A percentile compares a stretch with the other conserved stretches of the same genome.
phyloP scores from a whole-genome alignment of 2,797 vertebrate genomes.

The Pangasius krempfi region DNA sequence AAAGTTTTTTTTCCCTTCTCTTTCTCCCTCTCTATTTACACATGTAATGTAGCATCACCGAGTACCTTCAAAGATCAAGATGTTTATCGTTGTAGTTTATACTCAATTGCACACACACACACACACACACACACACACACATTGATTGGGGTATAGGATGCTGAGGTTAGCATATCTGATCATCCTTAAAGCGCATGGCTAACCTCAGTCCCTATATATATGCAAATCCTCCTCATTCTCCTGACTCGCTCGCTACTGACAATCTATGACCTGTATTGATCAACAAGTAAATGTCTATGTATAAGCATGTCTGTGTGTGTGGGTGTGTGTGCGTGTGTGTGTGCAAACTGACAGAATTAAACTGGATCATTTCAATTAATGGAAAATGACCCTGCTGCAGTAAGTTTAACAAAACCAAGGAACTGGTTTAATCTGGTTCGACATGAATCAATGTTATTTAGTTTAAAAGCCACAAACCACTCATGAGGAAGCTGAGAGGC shows the following conservation, averaged over 20 bases:
- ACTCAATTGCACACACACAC: slow-evolving; percentile 49
- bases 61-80: slow-evolving; percentile 39
- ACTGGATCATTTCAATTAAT: slow-evolving; percentile 49
- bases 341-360: slow-evolving; percentile 48
- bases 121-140: slow-evolving; percentile 43
- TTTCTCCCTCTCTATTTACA: neutral
- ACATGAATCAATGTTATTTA: slow-evolving; percentile 4
- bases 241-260: slow-evolving; percentile 69
- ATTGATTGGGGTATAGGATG: slow-evolving; percentile 61
- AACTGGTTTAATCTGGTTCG: slow-evolving; percentile 19
- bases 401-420: slow-evolving; percentile 12
- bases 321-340: slow-evolving; percentile 62
- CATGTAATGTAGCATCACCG: slow-evolving; percentile 41
- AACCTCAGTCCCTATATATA: slow-evolving; percentile 75
- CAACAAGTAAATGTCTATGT: slow-evolving; percentile 67
- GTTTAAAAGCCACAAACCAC: neutral
- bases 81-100: slow-evolving; percentile 62
- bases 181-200: slow-evolving; percentile 72
- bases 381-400: slow-evolving; percentile 28
- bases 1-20: neutral
- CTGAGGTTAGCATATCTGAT: slow-evolving; percentile 75
- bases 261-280: slow-evolving; percentile 78
- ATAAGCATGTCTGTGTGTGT: slow-evolving; percentile 53
- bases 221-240: slow-evolving; percentile 76
- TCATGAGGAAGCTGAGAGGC: neutral